A percentile compares a stretch with the other conserved stretches of the same genome.
phyloP scores from a whole-genome alignment of 2,888 invertebrate species.

The Acronicta psi region DNA sequence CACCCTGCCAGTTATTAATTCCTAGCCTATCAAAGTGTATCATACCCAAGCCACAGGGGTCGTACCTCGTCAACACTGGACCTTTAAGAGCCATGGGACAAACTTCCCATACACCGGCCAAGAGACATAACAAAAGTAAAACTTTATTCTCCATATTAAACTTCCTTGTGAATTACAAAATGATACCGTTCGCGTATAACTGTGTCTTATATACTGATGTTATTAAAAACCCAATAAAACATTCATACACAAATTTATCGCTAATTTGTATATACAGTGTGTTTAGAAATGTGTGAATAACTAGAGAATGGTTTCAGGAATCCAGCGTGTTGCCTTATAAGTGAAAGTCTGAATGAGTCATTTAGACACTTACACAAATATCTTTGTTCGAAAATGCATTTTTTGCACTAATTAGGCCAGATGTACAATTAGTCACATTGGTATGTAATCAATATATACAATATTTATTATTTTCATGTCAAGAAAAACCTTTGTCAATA shows the following conservation, averaged over 20 bases:
- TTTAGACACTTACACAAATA: slow-evolving; percentile 60
- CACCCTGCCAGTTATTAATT: slow-evolving; percentile 71
- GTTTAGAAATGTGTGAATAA: slow-evolving; percentile 53
- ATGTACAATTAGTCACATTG: slow-evolving; percentile 66
- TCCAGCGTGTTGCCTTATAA: slow-evolving; percentile 65
- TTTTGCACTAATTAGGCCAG: slow-evolving; percentile 63
- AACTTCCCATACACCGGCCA: slow-evolving; percentile 55
- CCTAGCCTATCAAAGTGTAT: slow-evolving; percentile 76
- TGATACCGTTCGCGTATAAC: slow-evolving; percentile 4
- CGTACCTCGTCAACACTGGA: slow-evolving; percentile 73
- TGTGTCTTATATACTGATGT: slow-evolving; percentile 10
- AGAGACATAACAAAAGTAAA: slow-evolving; percentile 39
- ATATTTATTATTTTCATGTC: not conserved
- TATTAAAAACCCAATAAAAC: slow-evolving; percentile 7
- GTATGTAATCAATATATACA: slow-evolving; percentile 4
- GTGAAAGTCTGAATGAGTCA: slow-evolving; percentile 76
- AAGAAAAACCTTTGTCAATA: not conserved
- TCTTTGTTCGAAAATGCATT: slow-evolving; percentile 59
- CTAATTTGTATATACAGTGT: slow-evolving; percentile 60
- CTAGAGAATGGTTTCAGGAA: slow-evolving; percentile 45
- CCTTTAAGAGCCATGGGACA: slow-evolving; percentile 74
- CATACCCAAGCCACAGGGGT: slow-evolving; percentile 79
- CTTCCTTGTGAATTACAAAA: not conserved
- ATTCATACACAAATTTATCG: slow-evolving; percentile 33
- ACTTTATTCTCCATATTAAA: slow-evolving; percentile 28